These are phyloP conservation scores for Coryphaenoides rupestris DNA, from an alignment of 2,113 vertebrate genomes.

Conservation along the genomic window DNA sequence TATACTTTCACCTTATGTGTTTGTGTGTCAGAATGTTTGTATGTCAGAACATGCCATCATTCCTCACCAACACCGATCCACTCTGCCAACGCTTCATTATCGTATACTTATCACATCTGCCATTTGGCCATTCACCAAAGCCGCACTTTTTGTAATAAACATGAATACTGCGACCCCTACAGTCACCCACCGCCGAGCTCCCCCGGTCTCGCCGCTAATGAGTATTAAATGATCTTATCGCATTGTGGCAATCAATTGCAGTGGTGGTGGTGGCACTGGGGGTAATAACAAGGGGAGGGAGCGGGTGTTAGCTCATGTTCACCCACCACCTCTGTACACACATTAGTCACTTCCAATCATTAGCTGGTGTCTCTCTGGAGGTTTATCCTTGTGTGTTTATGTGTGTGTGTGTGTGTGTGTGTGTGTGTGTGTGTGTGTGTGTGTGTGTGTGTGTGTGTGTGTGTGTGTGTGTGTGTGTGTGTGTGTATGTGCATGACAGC, in stretches of 20 bases:
- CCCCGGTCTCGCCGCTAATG: constrained; percentile 31
- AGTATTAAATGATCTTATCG: constrained; percentile 66
- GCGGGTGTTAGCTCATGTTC: constrained; percentile 30
- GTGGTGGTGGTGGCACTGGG: constrained; percentile 28
- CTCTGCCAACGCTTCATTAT: constrained; percentile 23
- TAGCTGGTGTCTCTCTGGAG: constrained; percentile 28
- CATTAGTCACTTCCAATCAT: constrained; percentile 34
- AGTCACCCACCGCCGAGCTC: background rate
- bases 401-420: background rate
- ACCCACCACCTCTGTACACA: constrained; percentile 24
- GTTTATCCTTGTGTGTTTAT: background rate
- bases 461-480: background rate
- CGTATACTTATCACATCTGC: constrained; percentile 19
- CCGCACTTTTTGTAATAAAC: constrained; percentile 46
- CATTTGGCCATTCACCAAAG: constrained; percentile 30
- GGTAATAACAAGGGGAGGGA: constrained; percentile 33
- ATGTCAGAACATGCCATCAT: constrained; percentile 6
- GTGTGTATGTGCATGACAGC: background rate
- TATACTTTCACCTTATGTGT: constrained; percentile 3
- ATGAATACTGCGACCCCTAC: constrained; percentile 37
- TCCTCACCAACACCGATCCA: constrained; percentile 4
- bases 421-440: constrained; percentile 4
- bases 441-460: too few relatives aligned
- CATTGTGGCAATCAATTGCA: constrained; percentile 51
- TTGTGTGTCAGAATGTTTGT: constrained; percentile 20